These are phyloP conservation scores for Calephelis virginiensis DNA, from an alignment of 1,140 invertebrate genomes.

Conservation along the genomic window DNA sequence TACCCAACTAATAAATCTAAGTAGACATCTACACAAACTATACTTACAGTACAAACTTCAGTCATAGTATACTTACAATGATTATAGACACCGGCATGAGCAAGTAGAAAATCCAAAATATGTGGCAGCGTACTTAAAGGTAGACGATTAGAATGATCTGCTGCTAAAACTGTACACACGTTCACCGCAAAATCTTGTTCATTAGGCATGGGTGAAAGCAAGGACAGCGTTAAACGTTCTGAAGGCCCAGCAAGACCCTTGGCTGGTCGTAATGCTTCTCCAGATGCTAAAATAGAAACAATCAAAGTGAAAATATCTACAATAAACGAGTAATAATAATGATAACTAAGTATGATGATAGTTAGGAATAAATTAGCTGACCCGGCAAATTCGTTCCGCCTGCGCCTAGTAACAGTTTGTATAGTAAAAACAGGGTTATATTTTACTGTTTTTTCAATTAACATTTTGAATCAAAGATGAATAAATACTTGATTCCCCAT, in stretches of 20 bases:
- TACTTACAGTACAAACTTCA: background rate
- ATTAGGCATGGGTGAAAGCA: constrained; percentile 96
- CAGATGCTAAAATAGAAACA: constrained; percentile 83
- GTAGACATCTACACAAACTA: no score
- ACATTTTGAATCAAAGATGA: no score
- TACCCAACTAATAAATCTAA: no score
- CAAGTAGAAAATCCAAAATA: constrained; percentile 92
- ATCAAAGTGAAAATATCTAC: no score
- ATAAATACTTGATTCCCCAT: no score
- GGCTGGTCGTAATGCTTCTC: constrained; percentile 86
- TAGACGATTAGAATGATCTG: constrained; percentile 93
- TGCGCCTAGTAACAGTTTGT: no score
- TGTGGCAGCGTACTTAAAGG: constrained; percentile 90
- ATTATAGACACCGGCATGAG: constrained; percentile 95
- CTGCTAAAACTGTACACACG: constrained; percentile 96
- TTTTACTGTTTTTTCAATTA: no score
- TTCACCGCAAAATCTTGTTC: constrained; percentile 99
- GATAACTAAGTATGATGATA: no score
- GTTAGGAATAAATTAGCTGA: no score
- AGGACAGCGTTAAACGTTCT: constrained; percentile 92
- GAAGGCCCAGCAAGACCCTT: constrained; percentile 85
- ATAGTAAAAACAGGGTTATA: no score
- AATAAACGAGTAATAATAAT: no score
- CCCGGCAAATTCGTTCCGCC: no score
- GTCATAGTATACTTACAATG: constrained; percentile 82